Evolutionary conservation across 2,797 vertebrate species (phyloP).

Genomic region (Brotula barbata): DNA sequence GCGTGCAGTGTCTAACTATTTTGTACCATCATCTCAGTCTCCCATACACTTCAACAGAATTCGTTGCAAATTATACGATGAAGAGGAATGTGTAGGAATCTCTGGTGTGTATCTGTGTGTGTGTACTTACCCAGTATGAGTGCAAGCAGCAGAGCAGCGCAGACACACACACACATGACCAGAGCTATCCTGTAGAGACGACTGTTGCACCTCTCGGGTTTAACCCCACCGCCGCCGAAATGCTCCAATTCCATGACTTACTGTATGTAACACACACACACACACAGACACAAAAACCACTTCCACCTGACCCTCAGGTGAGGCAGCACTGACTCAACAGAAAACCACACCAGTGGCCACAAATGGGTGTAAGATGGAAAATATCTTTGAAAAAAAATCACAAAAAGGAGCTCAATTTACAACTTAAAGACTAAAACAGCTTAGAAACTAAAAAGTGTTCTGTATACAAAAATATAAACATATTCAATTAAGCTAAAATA

Average conservation of each 20-base stretch:
- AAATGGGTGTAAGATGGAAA: not conserved
- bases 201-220: constrained; percentile 61
- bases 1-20: constrained; percentile 35
- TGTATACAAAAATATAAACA: not conserved
- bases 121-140: constrained; percentile 80
- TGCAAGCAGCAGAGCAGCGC: constrained; percentile 68
- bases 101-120: constrained; percentile 35
- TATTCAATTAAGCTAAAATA: not conserved
- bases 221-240: constrained; percentile 64
- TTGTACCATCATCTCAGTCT: constrained; percentile 49
- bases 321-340: not conserved
- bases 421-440: no score
- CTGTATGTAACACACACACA: constrained; percentile 11
- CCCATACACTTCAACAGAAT: constrained; percentile 19
- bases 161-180: constrained; percentile 78
- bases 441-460: not conserved
- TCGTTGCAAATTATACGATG: constrained; percentile 58
- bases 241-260: constrained; percentile 75
- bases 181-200: constrained; percentile 83
- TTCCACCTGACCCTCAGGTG: not conserved
- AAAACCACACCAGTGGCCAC: not conserved
- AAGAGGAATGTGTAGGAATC: constrained; percentile 17
- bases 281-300: constrained; percentile 4
- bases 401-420: no score
- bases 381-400: not conserved